Conservation (phyloP, 2,888 invertebrate genomes). For the Plutella xylostella region DNA sequence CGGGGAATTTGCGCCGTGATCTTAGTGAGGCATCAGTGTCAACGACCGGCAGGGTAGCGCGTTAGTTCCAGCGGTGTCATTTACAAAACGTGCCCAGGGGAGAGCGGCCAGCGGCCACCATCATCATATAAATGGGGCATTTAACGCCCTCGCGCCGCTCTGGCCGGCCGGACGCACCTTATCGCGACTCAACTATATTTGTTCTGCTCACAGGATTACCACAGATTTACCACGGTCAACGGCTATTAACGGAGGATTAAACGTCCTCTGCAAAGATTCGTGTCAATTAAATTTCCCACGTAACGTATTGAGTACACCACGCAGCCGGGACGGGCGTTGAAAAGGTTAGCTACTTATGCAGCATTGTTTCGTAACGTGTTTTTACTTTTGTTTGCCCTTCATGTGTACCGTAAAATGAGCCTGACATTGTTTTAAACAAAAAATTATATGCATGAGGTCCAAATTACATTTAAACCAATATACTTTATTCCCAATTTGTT, state of each 20-base stretch:
- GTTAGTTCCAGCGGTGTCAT: conserved; percentile 27
- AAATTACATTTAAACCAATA: too few species aligned
- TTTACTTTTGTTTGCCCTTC: too few species aligned
- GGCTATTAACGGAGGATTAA: conserved; percentile 57
- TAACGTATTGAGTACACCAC: too few species aligned
- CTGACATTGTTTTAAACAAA: too few species aligned
- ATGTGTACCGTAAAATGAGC: too few species aligned
- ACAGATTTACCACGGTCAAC: conserved; percentile 64
- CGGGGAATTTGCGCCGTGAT: too few species aligned
- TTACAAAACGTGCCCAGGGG: conserved; percentile 27
- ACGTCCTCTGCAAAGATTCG: conserved; percentile 61
- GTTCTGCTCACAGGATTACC: conserved; percentile 60
- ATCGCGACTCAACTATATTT: conserved; percentile 66
- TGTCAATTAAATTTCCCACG: conserved; percentile 44
- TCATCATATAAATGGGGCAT: conserved; percentile 68
- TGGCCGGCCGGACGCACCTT: conserved; percentile 53
- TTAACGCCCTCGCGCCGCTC: conserved; percentile 39
- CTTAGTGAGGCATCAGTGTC: conserved; percentile 6
- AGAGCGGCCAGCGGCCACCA: conserved; percentile 27
- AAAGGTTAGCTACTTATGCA: too few species aligned
- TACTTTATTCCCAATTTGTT: too few species aligned
- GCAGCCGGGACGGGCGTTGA: too few species aligned
- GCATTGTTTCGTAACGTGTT: too few species aligned
- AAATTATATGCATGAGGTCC: too few species aligned
- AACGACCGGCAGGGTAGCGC: conserved; percentile 13